Base-by-base conservation (phyloP, 1,140 invertebrate genomes). In the Drosophila ambigua region DNA sequence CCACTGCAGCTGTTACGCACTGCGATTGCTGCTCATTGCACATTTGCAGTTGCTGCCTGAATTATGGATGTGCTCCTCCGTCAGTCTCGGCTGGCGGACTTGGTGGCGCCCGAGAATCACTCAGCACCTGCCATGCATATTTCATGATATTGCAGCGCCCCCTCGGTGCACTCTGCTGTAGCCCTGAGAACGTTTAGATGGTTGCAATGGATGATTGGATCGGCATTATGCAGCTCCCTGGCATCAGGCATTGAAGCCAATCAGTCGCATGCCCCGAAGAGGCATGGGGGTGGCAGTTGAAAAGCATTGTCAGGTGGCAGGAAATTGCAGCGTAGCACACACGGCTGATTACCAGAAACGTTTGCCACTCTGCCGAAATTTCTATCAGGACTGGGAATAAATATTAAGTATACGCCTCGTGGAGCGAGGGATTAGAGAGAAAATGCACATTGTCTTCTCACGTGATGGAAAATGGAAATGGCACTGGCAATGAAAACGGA, bases 291-390 rank as follows among this genome's bases (percentile, higher is more conserved):
- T 20, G 20, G 20, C 23, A 8, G 43, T 24, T 46, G n/a, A 7
- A 15, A 15, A 51, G 69, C 44, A 72, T 41, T 72, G 68, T 72
- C 51, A 73, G 71, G 16, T 73, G 68, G 41, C 62, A 49, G 24
- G 28, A 50, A 58, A 39, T 41, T 71, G 53, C 61, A 65, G 15
- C 53, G 39, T 15, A 15, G 28, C 23, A 45, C 39, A 57, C 53
- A 24, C 45, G 57, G 35, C n/a, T 57, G 60, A 74, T 66, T 74
- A 55, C 48, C 48, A 60, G 13, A 46, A 74, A 68, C 43, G 63
- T 24, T 63, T 44, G 41, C 59, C 16, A 24, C 20, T 13, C n/a
- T 9, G 43, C 20, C 23, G 41, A 50, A 64, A 57, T 72, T 73
- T 59, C 49, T 3, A 48, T 28, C 61, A 66, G 26, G 26, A 8